These are phyloP conservation scores for Drosophila emarginata DNA, from an alignment of 2,888 invertebrate genomes.

Conservation along the genomic window DNA sequence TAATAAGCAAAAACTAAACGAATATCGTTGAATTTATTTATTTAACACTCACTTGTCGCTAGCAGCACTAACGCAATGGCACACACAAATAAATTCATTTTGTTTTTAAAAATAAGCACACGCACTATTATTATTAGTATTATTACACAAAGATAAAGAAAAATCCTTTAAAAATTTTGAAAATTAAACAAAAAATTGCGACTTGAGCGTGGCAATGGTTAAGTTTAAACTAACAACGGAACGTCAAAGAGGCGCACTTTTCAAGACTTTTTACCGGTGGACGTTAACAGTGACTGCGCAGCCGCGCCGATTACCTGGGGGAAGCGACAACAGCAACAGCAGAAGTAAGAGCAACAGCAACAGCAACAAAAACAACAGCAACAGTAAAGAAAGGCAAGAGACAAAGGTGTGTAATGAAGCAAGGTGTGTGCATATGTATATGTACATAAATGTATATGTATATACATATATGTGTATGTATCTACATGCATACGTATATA, in stretches of 20 bases:
- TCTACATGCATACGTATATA: neutral
- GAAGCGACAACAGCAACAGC: constrained; percentile 23
- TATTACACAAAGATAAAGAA: constrained; percentile 10
- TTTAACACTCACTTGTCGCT: constrained; percentile 80
- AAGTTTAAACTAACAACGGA: constrained; percentile 81
- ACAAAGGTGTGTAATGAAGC: constrained; percentile 10
- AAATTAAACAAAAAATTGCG: constrained; percentile 48
- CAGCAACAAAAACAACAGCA: neutral
- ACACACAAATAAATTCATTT: constrained; percentile 81
- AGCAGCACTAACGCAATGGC: constrained; percentile 79
- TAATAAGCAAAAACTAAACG: neutral
- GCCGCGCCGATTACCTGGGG: constrained; percentile 37
- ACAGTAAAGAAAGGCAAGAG: constrained; percentile 9
- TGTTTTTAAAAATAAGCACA: constrained; percentile 11
- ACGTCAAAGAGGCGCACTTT: constrained; percentile 81
- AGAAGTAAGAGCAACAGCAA: constrained; percentile 15
- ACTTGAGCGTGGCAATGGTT: constrained; percentile 80
- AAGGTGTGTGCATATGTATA: constrained; percentile 8
- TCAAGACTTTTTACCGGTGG: constrained; percentile 81
- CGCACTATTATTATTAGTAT: neutral
- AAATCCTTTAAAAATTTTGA: constrained; percentile 16
- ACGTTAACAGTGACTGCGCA: constrained; percentile 48
- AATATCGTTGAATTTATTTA: neutral
- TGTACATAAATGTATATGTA: constrained; percentile 6
- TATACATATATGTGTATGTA: neutral